Base-by-base conservation (phyloP, 2,113 vertebrate species). In the Anolis carolinensis region DNA sequence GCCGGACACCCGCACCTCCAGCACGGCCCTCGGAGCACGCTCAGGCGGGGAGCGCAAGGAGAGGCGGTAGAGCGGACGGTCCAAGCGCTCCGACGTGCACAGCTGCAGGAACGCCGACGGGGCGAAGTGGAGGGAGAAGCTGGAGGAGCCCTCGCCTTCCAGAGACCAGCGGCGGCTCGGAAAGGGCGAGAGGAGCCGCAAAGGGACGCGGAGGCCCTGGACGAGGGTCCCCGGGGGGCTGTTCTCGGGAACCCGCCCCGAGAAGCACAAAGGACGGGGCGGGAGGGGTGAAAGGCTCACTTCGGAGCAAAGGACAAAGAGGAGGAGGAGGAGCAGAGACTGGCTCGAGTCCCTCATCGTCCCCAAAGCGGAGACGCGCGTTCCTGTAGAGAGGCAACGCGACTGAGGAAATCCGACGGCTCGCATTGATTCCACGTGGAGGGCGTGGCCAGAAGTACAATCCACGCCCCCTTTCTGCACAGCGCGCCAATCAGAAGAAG, bases 41-140 rank as follows among this genome's bases (percentile, higher is more conserved):
- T n/a, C n/a, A n/a, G n/a, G n/a, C n/a, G 36, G 75, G 63, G 95
- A 95, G 72, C 90, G 84, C 86, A 95, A 91, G 27, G 25, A 76
- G 81, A 97, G 87, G 80, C 89, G 81, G 90, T 97, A 97, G 87
- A 85, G 92, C 18, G 96, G 89, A 8, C 94, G 90, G 91, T 96
- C 96, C 92, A 97, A 93, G 78, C 88, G 82, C 95, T 93, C 95
- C 4, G 95, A 72, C 16, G 96, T 97, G 83, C 95, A 92, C 86
- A 90, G 86, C 50, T 87, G 84, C 67, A 90, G 84, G 82, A 85
- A 39, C n/a, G 30, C 82, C 36, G 30, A 50, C 7, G 32, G 67
- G 30, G 55, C 63, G 20, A 10, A 52, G 50, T 85, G 78, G 4
- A 87, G 74, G 30, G 62, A 80, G 67, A 91, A 88, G 55, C 21